Evolutionary conservation across 2,888 invertebrate species (phyloP), one percentile per base, ranked within the genome.

Genomic region (Gastracanthus pulcherrimus): DNA sequence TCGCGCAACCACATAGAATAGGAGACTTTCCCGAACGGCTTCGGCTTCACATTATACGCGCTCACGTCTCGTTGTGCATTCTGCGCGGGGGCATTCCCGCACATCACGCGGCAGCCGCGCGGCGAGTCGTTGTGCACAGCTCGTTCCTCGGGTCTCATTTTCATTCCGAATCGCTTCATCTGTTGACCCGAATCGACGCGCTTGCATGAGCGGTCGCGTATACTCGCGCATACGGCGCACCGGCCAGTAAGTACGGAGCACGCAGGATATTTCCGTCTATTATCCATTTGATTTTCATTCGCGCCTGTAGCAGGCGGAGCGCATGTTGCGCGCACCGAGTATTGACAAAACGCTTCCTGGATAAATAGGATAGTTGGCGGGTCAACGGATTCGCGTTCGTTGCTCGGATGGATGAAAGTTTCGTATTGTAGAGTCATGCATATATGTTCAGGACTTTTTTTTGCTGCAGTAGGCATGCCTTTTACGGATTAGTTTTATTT

Each of bases 211-310:
- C 26, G 45, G n/a, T 23, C 9, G 6, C 16, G 31, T 45, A 16
- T 11, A 67, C 36, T 38, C 11, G 29, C 4, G 41, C 26, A 13
- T 23, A n/a, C n/a, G 9, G 7, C 11, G 67, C 29, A 55, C 55
- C 55, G 67, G 11, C 7, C n/a, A n/a, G n/a, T n/a, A n/a, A n/a
- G n/a, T n/a, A n/a, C n/a, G n/a, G n/a, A n/a, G n/a, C n/a, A n/a
- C n/a, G 51, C 19, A 51, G 13, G 19, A 66, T 55, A 66, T 70
- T 77, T 81, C 74, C 81, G 66, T 77, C 69, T 19, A 81, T 81
- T 81, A 74, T 77, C 74, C 81, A 71, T 74, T 81, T 81, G 62
- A 74, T 77, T 77, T 77, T 74, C 77, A 77, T 77, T 74, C 36
- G 31, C 55, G n/a, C 45, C 45, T 7, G 9, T 11, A 6, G 23